Conservation (phyloP, 2,113 vertebrate genomes). For the Grus americana region DNA sequence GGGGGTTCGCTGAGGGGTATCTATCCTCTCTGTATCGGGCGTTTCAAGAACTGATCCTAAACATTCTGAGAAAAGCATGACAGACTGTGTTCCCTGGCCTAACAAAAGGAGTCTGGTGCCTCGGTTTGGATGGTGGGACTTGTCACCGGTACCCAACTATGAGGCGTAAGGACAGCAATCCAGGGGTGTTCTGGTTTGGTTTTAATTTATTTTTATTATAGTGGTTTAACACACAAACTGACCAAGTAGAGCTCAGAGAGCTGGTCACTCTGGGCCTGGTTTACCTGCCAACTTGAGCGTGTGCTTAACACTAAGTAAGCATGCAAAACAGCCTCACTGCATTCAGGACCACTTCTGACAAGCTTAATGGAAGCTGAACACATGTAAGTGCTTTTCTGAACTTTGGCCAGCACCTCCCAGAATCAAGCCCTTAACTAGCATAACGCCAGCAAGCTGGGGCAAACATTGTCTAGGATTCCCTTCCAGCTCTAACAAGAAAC, state of each 20-base stretch:
- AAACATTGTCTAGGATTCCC: background rate
- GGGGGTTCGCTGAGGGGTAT: background rate
- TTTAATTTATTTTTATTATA: constrained; percentile 6
- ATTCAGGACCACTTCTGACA: background rate
- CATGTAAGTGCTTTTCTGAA: constrained; percentile 18
- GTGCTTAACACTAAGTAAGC: background rate
- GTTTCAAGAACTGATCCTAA: background rate
- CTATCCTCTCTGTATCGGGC: background rate
- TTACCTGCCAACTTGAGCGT: background rate
- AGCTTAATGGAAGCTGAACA: background rate
- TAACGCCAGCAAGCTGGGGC: background rate
- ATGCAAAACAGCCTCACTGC: background rate
- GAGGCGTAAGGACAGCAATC: background rate
- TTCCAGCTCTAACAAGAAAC: background rate
- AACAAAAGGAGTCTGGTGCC: background rate
- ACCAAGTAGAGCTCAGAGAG: constrained; percentile 1
- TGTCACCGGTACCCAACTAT: background rate
- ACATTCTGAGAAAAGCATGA: background rate
- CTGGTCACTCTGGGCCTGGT: constrained; percentile 30
- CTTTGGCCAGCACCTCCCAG: background rate
- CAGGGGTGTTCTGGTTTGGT: background rate
- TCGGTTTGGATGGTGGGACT: background rate
- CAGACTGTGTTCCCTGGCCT: background rate
- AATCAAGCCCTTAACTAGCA: background rate
- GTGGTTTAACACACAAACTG: background rate